Conservation (phyloP, 2,797 vertebrate genomes). For the Gymnothorax javanicus region DNA sequence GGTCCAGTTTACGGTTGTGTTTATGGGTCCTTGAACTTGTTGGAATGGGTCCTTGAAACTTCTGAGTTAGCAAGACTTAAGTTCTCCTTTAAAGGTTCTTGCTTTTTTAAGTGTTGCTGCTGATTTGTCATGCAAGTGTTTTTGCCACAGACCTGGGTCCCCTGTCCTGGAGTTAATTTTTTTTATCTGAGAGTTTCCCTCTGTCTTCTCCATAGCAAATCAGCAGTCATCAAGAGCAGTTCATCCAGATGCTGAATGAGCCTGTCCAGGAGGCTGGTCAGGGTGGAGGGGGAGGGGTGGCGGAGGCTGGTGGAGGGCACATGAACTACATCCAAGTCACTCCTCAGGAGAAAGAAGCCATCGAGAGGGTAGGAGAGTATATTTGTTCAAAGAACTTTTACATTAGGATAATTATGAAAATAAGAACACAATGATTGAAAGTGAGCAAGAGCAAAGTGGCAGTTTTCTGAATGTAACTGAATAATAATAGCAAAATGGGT, state of each 20-base stretch:
- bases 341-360: conserved; percentile 97
- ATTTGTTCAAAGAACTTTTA: background rate
- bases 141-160: background rate
- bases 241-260: conserved; percentile 97
- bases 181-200: background rate
- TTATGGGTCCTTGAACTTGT: background rate
- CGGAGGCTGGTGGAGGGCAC: conserved; percentile 78
- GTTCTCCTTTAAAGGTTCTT: background rate
- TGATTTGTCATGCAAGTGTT: conserved; percentile 17
- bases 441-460: background rate
- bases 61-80: background rate
- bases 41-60: background rate
- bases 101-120: background rate
- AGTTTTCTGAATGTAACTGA: background rate
- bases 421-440: conserved; percentile 36
- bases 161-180: no score
- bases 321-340: conserved; percentile 98
- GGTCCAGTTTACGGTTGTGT: background rate
- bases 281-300: conserved; percentile 67
- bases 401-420: background rate
- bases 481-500: no score
- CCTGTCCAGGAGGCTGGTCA: conserved; percentile 82
- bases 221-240: conserved; percentile 93
- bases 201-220: conserved; percentile 77
- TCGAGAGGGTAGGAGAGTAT: conserved; percentile 83